Conservation (phyloP, 1,140 invertebrate genomes). For the Lasaia peninsularis region DNA sequence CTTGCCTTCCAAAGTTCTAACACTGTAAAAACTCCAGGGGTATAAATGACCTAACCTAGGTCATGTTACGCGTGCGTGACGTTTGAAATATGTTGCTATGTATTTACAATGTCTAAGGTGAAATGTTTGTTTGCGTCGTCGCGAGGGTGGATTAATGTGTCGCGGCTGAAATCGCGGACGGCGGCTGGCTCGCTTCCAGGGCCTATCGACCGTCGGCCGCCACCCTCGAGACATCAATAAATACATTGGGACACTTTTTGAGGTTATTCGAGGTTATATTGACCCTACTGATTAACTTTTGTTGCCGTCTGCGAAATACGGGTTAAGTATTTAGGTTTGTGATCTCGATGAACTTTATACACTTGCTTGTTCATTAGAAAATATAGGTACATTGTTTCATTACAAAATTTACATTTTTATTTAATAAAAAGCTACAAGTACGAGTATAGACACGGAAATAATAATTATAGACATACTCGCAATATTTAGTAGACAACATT, state of each 20-base stretch:
- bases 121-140: slow-evolving; percentile 17
- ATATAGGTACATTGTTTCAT: too few relatives aligned
- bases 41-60: too few relatives aligned
- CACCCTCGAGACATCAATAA: slow-evolving; percentile 35
- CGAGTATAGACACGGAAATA: too few relatives aligned
- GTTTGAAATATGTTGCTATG: too few relatives aligned
- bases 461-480: neutral
- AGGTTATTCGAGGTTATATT: slow-evolving; percentile 18
- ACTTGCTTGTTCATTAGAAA: too few relatives aligned
- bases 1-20: too few relatives aligned
- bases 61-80: too few relatives aligned
- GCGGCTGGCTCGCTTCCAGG: slow-evolving; percentile 56
- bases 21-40: too few relatives aligned
- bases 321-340: neutral
- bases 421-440: too few relatives aligned
- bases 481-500: slow-evolving; percentile 20
- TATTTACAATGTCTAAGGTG: slow-evolving; percentile 1
- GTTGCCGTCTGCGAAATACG: neutral
- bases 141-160: slow-evolving; percentile 57
- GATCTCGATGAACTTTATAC: neutral
- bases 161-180: slow-evolving; percentile 30
- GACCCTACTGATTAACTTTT: slow-evolving; percentile 9
- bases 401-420: too few relatives aligned
- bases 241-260: slow-evolving; percentile 22
- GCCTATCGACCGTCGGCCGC: slow-evolving; percentile 50